Base-by-base conservation (phyloP, 2,888 invertebrate species). In the Nemotelus nigrinus region DNA sequence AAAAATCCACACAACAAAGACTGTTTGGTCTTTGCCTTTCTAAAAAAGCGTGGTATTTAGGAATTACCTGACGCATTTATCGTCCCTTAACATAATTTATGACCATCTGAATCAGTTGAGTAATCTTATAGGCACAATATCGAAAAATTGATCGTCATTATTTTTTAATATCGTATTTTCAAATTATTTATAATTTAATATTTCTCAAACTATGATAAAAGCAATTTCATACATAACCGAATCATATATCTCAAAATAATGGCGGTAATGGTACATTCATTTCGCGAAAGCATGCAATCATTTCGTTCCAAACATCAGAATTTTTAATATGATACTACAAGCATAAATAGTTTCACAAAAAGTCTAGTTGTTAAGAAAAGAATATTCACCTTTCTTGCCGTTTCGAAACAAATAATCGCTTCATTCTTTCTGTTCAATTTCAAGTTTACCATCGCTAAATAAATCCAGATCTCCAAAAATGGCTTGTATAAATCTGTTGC, bases 381-480 rank as follows among this genome's bases (percentile, higher is more conserved):
- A 60, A 8, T 8, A 41, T 41, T 63, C 43, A 63, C 78, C 48
- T 68, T 70, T 78, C 44, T 63, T 41, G 76, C 71, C 39, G 48
- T 70, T 64, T 71, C 71, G 50, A 50, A 76, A 63, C 78, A 78
- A 3, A 53, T 47, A 45, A 64, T 3, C 7, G 78, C 78, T 47
- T 71, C 70, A 39, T 25, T 10, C 2, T 8, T 63, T 5, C 64
- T 76, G 8, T 57, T 55, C 47, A 41, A 7, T 76, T 76, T 78
- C 25, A 78, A 63, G 48, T 78, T 78, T 7, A 76, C 41, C 50
- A 78, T 70, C 0, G 71, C 58, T 64, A 76, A 55, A 55, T 78
- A 78, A 48, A 76, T 45, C 78, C 78, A 78, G 6, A 78, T 8
- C 43, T 78, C 78, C 2, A 64, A 43, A 58, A 76, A 70, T 2